Base-by-base conservation (phyloP, 1,140 invertebrate species). In the Theocolax elegans region DNA sequence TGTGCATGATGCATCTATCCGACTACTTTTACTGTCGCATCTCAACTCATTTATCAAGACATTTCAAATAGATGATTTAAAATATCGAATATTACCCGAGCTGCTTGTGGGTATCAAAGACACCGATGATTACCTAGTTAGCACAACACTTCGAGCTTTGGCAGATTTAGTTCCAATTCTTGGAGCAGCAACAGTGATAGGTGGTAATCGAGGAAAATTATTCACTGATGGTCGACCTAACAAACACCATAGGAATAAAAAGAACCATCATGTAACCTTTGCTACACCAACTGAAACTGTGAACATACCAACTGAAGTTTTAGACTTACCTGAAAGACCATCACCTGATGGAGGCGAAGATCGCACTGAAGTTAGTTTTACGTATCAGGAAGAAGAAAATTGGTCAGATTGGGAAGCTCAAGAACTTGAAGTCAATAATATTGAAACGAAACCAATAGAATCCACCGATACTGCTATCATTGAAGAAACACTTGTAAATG, bases 51-150 rank as follows among this genome's bases (percentile, higher is more conserved):
- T 90, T 80, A 88, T 93, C 44, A 83, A 88, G 72, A 88, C 90
- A 17, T 92, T 94, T 76, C 89, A 89, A 68, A 87, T 89, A 67
- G 89, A 92, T 29, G 92, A 94, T 78, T 77, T 95, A 0, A 88
- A 90, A 23, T 83, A 83, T 25, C 87, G 89, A 46, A 90, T 94
- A 73, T 83, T 94, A 75, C 93, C 93, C 19, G 91, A 93, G 89
- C 80, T 95, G n/a, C 86, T 95, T 9, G 87, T 94, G 17, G 94
- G 94, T 3, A 92, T 95, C 72, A 93, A 92, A 81, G 94, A 96
- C 74, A 91, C 89, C 0, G 91, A 94, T 80, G 92, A 96, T 79
- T 85, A 88, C 38, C 82, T 97, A 49, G 95, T 96, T 1, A 89
- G 92, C 25, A 89, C 90, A 63, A 96, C 94, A 7, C 80, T 97